Conservation (phyloP, 2,113 vertebrate genomes). For the Salvelinus fontinalis region DNA sequence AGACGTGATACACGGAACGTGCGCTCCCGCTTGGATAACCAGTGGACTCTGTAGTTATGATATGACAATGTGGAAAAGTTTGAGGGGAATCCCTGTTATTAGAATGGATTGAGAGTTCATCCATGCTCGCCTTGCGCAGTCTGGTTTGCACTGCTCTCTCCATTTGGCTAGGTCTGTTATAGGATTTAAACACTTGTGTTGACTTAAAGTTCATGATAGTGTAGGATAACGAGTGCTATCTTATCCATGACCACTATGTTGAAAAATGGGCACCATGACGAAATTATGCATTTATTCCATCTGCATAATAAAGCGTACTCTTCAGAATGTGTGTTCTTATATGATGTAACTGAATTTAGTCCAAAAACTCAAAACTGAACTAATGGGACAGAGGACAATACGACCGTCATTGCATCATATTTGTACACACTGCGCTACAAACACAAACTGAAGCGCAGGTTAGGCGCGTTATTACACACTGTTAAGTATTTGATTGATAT, state of each 20-base stretch:
- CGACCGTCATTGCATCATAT: background rate
- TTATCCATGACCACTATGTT: no score
- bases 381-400: background rate
- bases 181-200: no score
- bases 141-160: background rate
- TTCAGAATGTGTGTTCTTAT: no score
- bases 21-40: background rate
- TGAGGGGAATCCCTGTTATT: background rate
- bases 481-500: no score
- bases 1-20: conserved; percentile 46
- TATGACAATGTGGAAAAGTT: background rate
- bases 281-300: background rate
- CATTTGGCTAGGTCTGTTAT: no score
- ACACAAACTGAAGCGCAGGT: background rate
- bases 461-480: background rate
- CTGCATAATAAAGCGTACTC: background rate
- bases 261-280: background rate
- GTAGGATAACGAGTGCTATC: no score
- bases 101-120: background rate
- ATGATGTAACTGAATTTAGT: background rate
- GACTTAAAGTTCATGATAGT: no score
- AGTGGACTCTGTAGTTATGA: no score
- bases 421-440: background rate
- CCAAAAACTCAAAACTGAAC: background rate
- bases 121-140: background rate